These are phyloP conservation scores for Pristionchus maxplancki DNA, from an alignment of 2,888 invertebrate species.

Conservation along the genomic window DNA sequence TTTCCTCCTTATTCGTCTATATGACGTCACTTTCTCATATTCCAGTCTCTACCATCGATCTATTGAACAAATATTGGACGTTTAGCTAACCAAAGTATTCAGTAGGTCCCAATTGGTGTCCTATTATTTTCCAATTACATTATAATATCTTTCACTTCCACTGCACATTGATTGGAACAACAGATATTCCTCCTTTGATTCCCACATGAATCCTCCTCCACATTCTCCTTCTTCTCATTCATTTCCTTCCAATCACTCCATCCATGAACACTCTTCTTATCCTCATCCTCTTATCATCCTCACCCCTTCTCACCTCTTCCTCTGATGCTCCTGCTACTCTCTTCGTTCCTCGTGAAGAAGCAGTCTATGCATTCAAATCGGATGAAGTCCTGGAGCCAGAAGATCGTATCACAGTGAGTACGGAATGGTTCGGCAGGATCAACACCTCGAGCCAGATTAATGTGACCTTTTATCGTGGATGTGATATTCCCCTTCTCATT, in stretches of 20 bases:
- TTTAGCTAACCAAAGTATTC: not conserved
- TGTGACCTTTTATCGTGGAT: not conserved
- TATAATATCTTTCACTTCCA: not conserved
- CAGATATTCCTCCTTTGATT: not conserved
- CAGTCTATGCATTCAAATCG: not conserved
- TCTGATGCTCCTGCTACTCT: not conserved
- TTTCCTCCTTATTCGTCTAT: not conserved
- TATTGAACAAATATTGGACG: not conserved
- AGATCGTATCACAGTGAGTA: not conserved
- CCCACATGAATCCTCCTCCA: not conserved
- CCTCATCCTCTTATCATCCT: not conserved
- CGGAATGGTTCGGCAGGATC: not conserved
- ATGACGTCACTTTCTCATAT: slow-evolving; percentile 1
- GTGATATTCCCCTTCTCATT: slow-evolving; percentile 2
- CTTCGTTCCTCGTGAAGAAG: not conserved
- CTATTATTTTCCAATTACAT: not conserved
- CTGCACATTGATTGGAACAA: not conserved
- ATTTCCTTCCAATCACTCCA: not conserved
- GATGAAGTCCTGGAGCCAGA: not conserved
- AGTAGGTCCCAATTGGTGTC: not conserved
- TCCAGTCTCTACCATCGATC: not conserved
- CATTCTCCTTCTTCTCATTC: not conserved
- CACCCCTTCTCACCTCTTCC: not conserved
- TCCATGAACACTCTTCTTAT: not conserved
- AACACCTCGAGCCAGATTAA: not conserved